Conservation (phyloP, 2,888 invertebrate genomes). For the Mayetiola destructor region DNA sequence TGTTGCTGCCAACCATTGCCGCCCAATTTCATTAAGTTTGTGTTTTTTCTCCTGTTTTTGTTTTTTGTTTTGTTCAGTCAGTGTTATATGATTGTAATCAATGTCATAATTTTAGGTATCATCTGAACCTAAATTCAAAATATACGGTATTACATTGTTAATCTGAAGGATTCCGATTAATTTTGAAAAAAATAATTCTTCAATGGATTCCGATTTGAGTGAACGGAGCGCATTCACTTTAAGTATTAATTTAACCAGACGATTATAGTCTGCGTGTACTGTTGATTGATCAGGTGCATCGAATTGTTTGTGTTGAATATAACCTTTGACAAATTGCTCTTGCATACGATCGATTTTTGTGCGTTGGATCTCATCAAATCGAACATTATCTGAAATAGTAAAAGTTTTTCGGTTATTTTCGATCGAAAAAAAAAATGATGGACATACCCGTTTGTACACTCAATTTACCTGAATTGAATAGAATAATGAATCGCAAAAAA, state of each 20-base stretch:
- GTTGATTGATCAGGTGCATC: too few species aligned
- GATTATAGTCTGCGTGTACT: constrained; percentile 31
- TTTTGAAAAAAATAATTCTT: constrained; percentile 85
- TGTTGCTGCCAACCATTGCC: too few species aligned
- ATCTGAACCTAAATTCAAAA: constrained; percentile 43
- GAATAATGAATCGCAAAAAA: constrained; percentile 66
- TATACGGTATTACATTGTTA: constrained; percentile 86
- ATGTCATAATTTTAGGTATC: neutral
- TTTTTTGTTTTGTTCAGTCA: neutral
- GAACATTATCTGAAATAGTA: constrained; percentile 36
- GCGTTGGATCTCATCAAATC: neutral
- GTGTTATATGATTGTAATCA: too few species aligned
- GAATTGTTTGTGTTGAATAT: constrained; percentile 2
- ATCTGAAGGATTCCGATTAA: constrained; percentile 87
- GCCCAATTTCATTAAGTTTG: too few species aligned
- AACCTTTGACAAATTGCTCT: neutral
- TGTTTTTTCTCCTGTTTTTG: neutral
- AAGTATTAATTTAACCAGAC: constrained; percentile 37
- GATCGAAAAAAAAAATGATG: too few species aligned
- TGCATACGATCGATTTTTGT: constrained; percentile 11
- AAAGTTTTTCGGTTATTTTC: neutral
- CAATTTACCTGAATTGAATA: constrained; percentile 71
- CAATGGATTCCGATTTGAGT: constrained; percentile 60
- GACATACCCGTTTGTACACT: too few species aligned
- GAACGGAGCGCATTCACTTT: constrained; percentile 58